Evolutionary conservation across 2,888 invertebrate species (phyloP).

Genomic region (Phorcus lineatus): DNA sequence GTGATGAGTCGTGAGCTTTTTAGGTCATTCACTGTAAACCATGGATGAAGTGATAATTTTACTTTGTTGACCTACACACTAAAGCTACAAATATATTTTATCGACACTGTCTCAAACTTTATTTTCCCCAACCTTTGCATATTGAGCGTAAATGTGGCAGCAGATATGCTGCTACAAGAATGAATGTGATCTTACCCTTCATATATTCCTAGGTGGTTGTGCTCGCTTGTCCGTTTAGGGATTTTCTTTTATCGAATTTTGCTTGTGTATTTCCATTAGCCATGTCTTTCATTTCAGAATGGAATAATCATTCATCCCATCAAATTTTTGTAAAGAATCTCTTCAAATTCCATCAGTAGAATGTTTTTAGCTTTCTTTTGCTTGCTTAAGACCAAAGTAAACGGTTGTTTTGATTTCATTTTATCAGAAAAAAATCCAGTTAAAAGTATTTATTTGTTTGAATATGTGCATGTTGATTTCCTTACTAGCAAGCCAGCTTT

Average conservation of each 20-base stretch:
- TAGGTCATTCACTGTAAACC: too few species aligned
- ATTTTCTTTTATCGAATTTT: neutral
- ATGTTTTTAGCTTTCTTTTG: too few species aligned
- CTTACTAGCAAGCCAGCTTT: too few species aligned
- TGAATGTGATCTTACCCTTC: neutral
- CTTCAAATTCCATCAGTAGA: neutral
- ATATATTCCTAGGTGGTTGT: neutral
- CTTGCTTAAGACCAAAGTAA: too few species aligned
- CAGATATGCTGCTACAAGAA: neutral
- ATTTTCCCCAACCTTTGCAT: neutral
- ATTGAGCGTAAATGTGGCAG: neutral
- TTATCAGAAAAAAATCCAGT: too few species aligned
- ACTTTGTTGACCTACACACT: too few species aligned
- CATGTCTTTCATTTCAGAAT: slow-evolving; percentile 2
- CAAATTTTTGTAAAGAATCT: neutral
- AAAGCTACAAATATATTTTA: too few species aligned
- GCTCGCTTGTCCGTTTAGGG: neutral
- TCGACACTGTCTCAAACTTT: neutral
- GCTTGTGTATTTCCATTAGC: slow-evolving; percentile 1
- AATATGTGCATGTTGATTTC: too few species aligned
- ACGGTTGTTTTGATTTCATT: too few species aligned
- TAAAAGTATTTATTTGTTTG: too few species aligned
- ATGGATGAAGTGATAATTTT: too few species aligned
- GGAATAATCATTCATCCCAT: neutral
- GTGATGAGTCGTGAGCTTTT: too few species aligned